Percentiles rank a stretch among this genome's conserved stretches.
Evolutionary conservation across 2,888 invertebrate species (phyloP).

Genomic region (Chrysolina americana): DNA sequence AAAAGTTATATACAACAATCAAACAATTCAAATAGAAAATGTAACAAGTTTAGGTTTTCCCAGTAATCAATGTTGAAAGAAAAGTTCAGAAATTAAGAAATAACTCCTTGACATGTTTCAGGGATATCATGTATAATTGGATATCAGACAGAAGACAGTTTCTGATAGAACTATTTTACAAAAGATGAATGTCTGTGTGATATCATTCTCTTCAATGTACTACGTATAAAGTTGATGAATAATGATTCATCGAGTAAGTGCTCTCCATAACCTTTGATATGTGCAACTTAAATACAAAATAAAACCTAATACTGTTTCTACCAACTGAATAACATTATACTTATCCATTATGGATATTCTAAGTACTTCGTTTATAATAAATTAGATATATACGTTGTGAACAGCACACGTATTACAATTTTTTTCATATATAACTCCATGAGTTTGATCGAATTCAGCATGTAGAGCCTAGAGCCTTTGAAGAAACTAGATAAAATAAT

Average conservation of each 20-base stretch:
- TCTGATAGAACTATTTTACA: background rate
- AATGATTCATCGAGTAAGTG: background rate
- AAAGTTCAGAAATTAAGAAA: no score
- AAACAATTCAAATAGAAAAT: no score
- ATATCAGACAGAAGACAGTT: background rate
- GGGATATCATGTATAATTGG: background rate
- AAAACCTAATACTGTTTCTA: slow-evolving; percentile 6
- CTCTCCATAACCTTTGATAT: slow-evolving; percentile 21
- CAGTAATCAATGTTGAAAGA: no score
- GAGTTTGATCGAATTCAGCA: background rate
- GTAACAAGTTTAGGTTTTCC: no score
- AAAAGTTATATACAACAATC: no score
- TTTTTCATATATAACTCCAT: background rate
- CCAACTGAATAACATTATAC: background rate
- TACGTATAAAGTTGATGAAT: background rate
- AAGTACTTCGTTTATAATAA: background rate
- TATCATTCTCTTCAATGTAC: background rate
- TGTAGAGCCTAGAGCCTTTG: background rate
- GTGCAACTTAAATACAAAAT: slow-evolving; percentile 6
- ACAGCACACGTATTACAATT: background rate
- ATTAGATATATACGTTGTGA: background rate
- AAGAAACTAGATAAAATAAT: no score
- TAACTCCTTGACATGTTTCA: no score
- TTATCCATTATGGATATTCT: background rate
- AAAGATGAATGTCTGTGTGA: slow-evolving; percentile 1